Conservation (phyloP, 2,113 vertebrate genomes). For the Ochotona princeps region DNA sequence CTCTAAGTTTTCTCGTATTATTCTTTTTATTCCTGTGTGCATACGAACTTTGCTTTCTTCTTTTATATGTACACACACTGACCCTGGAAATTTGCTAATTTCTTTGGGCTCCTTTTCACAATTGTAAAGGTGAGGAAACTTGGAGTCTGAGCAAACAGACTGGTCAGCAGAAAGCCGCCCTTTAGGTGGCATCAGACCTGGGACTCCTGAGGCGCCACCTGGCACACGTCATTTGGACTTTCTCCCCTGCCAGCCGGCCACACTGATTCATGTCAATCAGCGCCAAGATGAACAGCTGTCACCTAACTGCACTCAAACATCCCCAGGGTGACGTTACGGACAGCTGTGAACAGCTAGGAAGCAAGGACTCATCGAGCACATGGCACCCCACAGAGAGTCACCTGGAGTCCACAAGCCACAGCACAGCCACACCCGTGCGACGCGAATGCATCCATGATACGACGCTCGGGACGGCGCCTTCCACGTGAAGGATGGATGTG, state of each 20-base stretch:
- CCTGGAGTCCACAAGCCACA: neutral
- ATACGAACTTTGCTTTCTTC: neutral
- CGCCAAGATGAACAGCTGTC: neutral
- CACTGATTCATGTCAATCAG: neutral
- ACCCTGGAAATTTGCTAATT: neutral
- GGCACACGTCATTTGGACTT: neutral
- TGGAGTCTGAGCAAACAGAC: neutral
- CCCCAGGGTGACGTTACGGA: neutral
- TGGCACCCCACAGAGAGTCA: fast-evolving
- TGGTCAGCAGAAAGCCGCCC: neutral
- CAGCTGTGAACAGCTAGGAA: fast-evolving
- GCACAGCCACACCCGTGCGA: neutral
- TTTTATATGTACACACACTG: no score
- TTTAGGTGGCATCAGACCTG: no score
- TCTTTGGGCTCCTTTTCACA: neutral
- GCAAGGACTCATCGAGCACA: no score
- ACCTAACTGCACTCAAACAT: neutral
- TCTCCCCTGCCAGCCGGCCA: neutral
- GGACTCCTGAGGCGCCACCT: no score
- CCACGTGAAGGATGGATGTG: neutral
- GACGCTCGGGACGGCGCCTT: neutral
- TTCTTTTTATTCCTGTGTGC: neutral
- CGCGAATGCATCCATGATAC: fast-evolving
- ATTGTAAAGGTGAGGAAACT: neutral
- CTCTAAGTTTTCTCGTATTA: neutral